phyloP scores from a whole-genome alignment of 2,797 vertebrate species.

The Premnoplex brunnescens region DNA sequence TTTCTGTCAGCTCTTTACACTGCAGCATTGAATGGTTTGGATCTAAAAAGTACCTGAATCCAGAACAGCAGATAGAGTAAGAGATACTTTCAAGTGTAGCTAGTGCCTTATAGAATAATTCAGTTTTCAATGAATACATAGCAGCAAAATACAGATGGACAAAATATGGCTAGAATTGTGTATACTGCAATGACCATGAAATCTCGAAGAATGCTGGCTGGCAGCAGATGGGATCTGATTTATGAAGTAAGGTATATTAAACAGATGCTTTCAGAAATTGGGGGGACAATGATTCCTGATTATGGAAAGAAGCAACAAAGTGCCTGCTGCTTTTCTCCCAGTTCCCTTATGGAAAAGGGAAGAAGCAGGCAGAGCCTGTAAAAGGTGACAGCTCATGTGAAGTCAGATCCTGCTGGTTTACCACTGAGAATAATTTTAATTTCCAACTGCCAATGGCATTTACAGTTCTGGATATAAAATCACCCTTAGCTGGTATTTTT shows the following conservation, averaged over 20 bases:
- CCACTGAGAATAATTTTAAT: constrained; percentile 56
- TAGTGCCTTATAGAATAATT: background rate
- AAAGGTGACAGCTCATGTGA: constrained; percentile 4
- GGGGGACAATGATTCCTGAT: background rate
- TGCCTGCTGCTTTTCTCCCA: background rate
- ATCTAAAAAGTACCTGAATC: background rate
- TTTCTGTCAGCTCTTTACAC: background rate
- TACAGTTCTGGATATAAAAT: constrained; percentile 26
- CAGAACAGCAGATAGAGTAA: background rate
- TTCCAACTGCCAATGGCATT: constrained; percentile 38
- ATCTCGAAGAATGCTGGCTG: background rate
- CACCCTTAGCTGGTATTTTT: constrained; percentile 14
- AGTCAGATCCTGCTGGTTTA: constrained; percentile 37
- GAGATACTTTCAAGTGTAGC: background rate
- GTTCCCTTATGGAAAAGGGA: background rate
- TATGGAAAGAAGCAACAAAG: background rate
- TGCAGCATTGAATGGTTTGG: background rate
- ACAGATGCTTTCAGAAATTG: background rate
- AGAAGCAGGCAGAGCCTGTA: background rate
- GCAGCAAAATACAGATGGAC: background rate
- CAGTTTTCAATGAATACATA: background rate
- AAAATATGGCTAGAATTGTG: background rate
- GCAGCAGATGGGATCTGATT: background rate
- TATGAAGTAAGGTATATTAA: background rate
- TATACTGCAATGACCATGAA: background rate